Evolutionary conservation across 2,113 vertebrate genomes (phyloP), one percentile per base, ranked within the genome.

Genomic region (Rhinoptilus africanus): DNA sequence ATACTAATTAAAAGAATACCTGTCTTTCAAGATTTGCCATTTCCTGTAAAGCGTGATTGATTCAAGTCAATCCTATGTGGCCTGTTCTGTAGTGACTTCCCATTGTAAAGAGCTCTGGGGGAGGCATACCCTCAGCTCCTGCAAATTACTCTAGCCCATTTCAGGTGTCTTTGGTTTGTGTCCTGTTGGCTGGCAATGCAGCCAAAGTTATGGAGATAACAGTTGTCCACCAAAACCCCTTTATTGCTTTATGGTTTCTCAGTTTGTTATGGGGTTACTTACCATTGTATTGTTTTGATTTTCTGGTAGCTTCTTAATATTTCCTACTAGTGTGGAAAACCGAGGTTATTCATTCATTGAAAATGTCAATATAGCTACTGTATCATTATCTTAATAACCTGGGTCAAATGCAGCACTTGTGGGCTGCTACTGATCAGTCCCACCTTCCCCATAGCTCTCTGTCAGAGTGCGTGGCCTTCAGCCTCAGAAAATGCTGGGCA

Each of bases 381-480:
- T 91, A 48, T 93, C 37, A 92, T 96, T 93, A 95, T 87, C 74
- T 82, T 92, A 85, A 89, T 93, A 92, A 93, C 51, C 9, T 57
- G 67, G 91, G 93, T 96, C 89, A 89, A 92, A 39, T 76, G 51
- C 48, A 67, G 48, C n/a, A 34, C 51, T 67, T 2, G 0, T 39
- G 57, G 39, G 13, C 26, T 62, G 84, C 71, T 83, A 20, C 54
- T 34, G 84, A 85, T 88, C 89, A 64, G 54, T 82, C 77, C 41
- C 67, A 50, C 77, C 81, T 92, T 94, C n/a, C n/a, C 59, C 30
- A 39, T 4, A 92, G 68, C 83, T 95, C 54, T 72, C 63, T 90
- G 48, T 85, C 85, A 93, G 77, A 80, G 75, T 73, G 48, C n/a
- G 1, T 69, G 82, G 92, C 94, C 89, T 93, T 91, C 78, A 92